Evolutionary conservation across 2,888 invertebrate species (phyloP).

Genomic region (Calameuta pallipes): DNA sequence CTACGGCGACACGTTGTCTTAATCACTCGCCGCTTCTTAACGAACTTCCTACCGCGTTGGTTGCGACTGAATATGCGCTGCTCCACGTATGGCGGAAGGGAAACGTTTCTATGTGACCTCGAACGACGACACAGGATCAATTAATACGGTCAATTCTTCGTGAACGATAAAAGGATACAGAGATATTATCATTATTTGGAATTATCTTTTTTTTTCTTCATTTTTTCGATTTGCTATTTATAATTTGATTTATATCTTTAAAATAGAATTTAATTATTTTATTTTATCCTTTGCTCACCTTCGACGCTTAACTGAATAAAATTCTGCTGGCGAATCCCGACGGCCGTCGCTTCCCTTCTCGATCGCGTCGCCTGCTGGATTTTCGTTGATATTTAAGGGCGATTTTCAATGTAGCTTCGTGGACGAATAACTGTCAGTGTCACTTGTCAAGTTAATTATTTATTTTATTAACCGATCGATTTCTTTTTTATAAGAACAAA

Average conservation of each 20-base stretch:
- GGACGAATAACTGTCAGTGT: neutral
- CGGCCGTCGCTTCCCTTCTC: neutral
- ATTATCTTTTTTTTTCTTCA: neutral
- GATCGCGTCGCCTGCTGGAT: neutral
- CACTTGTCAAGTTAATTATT: neutral
- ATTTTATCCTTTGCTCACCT: neutral
- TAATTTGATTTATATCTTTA: neutral
- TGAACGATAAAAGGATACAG: neutral
- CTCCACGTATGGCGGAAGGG: neutral
- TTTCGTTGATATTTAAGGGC: neutral
- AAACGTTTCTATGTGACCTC: neutral
- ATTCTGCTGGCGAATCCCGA: neutral
- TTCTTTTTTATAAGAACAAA: neutral
- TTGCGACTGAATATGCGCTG: neutral
- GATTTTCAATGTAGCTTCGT: neutral
- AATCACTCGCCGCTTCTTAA: constrained; percentile 42
- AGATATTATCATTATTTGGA: neutral
- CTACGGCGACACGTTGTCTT: constrained; percentile 27
- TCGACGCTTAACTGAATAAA: neutral
- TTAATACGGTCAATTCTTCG: neutral
- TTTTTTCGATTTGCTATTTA: neutral
- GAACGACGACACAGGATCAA: neutral
- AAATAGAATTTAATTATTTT: neutral
- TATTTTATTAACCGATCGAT: neutral
- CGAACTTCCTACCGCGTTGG: neutral